Base-by-base conservation (phyloP, 1,140 invertebrate species). In the Oncopeltus fasciatus region DNA sequence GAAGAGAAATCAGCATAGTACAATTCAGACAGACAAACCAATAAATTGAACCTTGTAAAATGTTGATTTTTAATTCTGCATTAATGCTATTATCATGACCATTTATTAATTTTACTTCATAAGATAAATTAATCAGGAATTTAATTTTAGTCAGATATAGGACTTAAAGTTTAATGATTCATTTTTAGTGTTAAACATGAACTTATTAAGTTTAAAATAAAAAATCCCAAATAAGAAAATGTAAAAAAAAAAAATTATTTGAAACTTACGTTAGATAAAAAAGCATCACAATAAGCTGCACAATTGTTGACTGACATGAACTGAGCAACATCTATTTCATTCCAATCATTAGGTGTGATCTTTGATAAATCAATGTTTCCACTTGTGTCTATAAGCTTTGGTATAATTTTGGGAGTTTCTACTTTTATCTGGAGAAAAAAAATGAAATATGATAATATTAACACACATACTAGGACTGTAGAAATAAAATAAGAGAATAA, bases 301-400 rank as follows among this genome's bases (percentile, higher is more conserved):
- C 90, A 95, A 70, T 94, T 91, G 72, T 95, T 94, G 16, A 88
- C 83, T 58, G 84, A 80, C 21, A 96, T 77, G 75, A 95, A 95
- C 71, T 90, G 83, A 14, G 84, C 86, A 0, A 95, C 92, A 71
- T 95, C 90, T 49, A 81, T 80, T 0, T 86, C 80, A 59, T 81
- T 86, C 92, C 92, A 95, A 46, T 81, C 76, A 29, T 78, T 74
- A n/a, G 86, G 85, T 70, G 80, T 77, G n/a, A 87, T 47, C 24
- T 65, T 72, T 58, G 83, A 61, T 11, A 61, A 21, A 16, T 67
- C 64, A 9, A 44, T 26, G 51, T 27, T 57, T 46, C 33, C 60
- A 49, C 28, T 63, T 28, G 59, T 31, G 69, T 85, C 84, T 57
- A 83, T 80, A 72, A 86, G 72, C 71, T 82, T 77, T 64, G 84